These are phyloP conservation scores for Heliconius nattereri DNA, from an alignment of 1,140 invertebrate genomes.

Conservation along the genomic window DNA sequence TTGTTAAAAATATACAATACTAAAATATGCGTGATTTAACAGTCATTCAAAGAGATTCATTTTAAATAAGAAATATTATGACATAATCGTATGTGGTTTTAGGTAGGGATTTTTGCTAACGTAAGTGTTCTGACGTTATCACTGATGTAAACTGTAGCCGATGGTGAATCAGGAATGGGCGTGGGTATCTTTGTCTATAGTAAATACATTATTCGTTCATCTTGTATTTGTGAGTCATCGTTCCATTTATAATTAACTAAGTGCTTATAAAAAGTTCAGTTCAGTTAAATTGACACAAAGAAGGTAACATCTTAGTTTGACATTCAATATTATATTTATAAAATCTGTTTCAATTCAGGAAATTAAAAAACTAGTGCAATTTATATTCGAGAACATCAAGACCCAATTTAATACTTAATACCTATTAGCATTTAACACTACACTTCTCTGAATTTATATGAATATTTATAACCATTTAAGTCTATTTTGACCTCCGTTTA, in stretches of 20 bases:
- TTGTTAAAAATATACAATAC: no score
- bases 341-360: neutral
- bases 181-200: neutral
- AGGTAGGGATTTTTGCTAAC: neutral
- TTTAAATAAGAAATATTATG: neutral
- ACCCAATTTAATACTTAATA: neutral
- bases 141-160: neutral
- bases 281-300: neutral
- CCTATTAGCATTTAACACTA: no score
- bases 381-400: neutral
- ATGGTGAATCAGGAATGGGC: slow-evolving; percentile 1
- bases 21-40: no score
- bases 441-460: no score
- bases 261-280: neutral
- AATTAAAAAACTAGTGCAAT: neutral
- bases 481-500: neutral
- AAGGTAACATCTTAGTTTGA: neutral
- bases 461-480: neutral
- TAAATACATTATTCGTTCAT: neutral
- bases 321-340: neutral
- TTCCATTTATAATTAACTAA: neutral
- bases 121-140: neutral
- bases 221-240: neutral
- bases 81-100: neutral
- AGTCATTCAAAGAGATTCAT: neutral